Evolutionary conservation across 2,797 vertebrate genomes (phyloP).

Genomic region (Alcedo quadribrachys): DNA sequence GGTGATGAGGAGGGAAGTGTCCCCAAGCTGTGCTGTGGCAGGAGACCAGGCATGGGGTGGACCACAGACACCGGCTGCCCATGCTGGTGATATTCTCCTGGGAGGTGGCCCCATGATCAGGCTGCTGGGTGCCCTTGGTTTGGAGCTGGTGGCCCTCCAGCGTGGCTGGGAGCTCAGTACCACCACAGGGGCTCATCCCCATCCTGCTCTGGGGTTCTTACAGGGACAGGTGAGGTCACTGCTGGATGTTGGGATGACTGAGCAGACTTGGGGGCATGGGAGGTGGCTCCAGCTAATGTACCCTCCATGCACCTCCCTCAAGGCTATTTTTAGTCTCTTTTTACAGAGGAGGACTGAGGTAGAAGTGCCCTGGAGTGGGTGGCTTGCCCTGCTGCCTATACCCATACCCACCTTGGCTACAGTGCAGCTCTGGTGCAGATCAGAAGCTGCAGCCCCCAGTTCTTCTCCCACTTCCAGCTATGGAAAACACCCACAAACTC

Average conservation of each 20-base stretch:
- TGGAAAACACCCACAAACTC: conserved; percentile 11
- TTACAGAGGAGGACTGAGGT: background rate
- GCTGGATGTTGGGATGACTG: accelerated
- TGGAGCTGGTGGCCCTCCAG: background rate
- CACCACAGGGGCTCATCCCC: background rate
- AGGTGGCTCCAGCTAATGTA: background rate
- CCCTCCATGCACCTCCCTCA: accelerated
- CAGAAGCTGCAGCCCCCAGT: background rate
- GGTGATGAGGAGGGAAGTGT: background rate
- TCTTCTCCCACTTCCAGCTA: background rate
- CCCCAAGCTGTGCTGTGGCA: background rate
- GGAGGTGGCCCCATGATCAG: background rate
- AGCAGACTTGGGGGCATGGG: background rate
- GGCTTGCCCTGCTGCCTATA: background rate
- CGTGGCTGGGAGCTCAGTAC: accelerated
- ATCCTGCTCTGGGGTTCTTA: background rate
- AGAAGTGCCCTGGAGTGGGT: background rate
- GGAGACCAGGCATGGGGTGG: background rate
- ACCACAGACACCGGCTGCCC: background rate
- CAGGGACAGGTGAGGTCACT: background rate
- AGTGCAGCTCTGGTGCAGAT: background rate
- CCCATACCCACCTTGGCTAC: background rate
- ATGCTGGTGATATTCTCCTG: background rate
- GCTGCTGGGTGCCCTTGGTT: background rate
- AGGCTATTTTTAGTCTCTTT: background rate